These are phyloP conservation scores for Amblyteles armatorius DNA, from an alignment of 2,888 invertebrate species.

Conservation along the genomic window DNA sequence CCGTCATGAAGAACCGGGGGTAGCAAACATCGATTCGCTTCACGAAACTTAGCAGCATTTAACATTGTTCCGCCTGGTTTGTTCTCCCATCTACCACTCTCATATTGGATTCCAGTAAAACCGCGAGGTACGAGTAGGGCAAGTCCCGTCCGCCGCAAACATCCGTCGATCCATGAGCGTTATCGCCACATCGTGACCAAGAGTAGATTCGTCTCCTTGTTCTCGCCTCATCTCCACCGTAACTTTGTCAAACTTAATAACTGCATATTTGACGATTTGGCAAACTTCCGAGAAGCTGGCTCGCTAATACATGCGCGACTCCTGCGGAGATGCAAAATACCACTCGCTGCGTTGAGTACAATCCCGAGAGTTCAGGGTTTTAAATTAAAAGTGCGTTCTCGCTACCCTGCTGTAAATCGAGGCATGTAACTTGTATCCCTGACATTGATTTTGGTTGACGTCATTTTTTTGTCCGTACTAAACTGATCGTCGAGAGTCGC, in stretches of 20 bases:
- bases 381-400: neutral
- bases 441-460: neutral
- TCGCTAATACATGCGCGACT: neutral
- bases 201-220: neutral
- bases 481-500: neutral
- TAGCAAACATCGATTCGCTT: neutral
- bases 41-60: constrained; percentile 14
- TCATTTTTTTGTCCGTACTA: neutral
- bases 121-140: constrained; percentile 7
- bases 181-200: neutral
- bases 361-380: neutral
- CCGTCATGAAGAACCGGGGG: neutral
- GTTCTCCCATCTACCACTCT: neutral
- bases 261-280: constrained; percentile 4
- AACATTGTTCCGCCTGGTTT: neutral
- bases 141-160: neutral
- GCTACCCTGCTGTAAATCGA: neutral
- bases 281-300: neutral
- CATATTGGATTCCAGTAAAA: constrained; percentile 19
- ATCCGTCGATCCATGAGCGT: neutral
- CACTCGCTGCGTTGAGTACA: neutral
- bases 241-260: constrained; percentile 21
- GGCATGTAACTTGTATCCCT: neutral
- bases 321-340: neutral
- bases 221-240: constrained; percentile 3